A percentile compares a stretch with the other conserved stretches of the same genome.
Conservation (phyloP, 2,888 invertebrate species). For the Erebia palarica region DNA sequence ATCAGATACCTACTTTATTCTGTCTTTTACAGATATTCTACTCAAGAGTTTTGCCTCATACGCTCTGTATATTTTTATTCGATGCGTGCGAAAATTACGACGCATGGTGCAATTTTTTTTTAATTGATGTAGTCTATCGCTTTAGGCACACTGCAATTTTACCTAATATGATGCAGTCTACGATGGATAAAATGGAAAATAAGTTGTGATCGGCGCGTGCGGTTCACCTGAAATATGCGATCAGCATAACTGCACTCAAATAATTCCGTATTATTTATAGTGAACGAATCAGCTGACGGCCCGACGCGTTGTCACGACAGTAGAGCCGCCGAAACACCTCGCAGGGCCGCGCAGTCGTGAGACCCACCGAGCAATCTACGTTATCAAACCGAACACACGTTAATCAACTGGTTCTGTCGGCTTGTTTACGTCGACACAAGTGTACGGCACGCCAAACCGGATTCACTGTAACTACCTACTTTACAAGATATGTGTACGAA, state of each 20-base stretch:
- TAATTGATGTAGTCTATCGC: too few relatives aligned
- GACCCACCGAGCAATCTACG: conserved; percentile 32
- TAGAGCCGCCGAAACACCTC: conserved; percentile 44
- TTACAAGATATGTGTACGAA: conserved; percentile 16
- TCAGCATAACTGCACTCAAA: conserved; percentile 49
- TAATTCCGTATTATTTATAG: conserved; percentile 79
- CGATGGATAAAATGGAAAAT: neutral
- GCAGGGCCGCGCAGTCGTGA: conserved; percentile 37
- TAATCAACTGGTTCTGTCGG: conserved; percentile 58
- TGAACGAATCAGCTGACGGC: conserved; percentile 72
- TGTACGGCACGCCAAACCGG: conserved; percentile 19
- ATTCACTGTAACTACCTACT: conserved; percentile 13
- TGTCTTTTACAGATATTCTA: too few relatives aligned
- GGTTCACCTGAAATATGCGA: neutral
- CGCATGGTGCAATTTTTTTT: too few relatives aligned
- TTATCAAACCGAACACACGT: conserved; percentile 50
- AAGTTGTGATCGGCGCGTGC: neutral
- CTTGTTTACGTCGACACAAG: conserved; percentile 57
- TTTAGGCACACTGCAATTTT: too few relatives aligned
- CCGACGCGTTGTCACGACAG: conserved; percentile 28
- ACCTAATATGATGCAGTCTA: too few relatives aligned
- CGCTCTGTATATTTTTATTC: too few relatives aligned
- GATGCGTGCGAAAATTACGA: too few relatives aligned
- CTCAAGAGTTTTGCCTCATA: too few relatives aligned
- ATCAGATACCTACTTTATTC: too few relatives aligned